phyloP scores from a whole-genome alignment of 2,113 vertebrate genomes.

The Caloenas nicobarica region DNA sequence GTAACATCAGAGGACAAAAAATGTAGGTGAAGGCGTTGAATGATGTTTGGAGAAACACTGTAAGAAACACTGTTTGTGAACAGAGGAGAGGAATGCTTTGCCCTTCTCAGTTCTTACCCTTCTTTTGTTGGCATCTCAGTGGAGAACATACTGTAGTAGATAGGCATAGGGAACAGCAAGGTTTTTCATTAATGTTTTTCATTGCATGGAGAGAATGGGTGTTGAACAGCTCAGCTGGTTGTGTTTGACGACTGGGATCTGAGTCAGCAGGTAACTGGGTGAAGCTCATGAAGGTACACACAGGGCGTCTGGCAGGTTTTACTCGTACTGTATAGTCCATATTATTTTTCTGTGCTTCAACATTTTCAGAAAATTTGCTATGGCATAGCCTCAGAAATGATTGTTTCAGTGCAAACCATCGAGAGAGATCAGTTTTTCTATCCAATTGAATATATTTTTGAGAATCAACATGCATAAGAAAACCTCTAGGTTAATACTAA shows the following conservation, averaged over 20 bases:
- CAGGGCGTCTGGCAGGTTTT: not conserved
- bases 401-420: not conserved
- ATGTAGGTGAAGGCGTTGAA: no score
- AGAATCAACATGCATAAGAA: not conserved
- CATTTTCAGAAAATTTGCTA: not conserved
- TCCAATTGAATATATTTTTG: not conserved
- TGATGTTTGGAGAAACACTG: not conserved
- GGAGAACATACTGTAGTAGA: fast-evolving
- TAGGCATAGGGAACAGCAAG: fast-evolving
- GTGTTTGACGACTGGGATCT: not conserved
- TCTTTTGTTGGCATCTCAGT: not conserved
- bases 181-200: not conserved
- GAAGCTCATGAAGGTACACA: fast-evolving
- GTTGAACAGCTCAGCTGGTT: not conserved
- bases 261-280: not conserved
- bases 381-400: not conserved
- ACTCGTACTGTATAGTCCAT: not conserved
- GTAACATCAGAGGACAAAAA: not conserved
- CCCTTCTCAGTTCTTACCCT: not conserved
- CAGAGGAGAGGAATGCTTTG: not conserved
- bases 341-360: not conserved
- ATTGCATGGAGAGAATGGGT: not conserved
- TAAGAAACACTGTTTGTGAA: not conserved
- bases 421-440: not conserved
- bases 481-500: not conserved